Percentiles rank a stretch among this genome's conserved stretches.
phyloP scores from a whole-genome alignment of 2,797 vertebrate genomes.

The Enteromius radiatus region DNA sequence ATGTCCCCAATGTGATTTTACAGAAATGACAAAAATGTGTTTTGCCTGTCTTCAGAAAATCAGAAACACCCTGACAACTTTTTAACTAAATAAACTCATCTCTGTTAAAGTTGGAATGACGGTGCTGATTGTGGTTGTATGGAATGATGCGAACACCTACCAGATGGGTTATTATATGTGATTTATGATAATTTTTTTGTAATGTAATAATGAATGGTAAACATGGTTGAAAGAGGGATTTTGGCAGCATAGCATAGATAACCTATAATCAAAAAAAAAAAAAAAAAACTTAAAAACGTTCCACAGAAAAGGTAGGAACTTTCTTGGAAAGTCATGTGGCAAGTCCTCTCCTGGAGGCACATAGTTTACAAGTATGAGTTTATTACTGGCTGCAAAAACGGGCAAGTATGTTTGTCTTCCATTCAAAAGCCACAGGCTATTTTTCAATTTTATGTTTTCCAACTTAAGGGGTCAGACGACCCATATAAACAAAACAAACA shows the following conservation, averaged over 20 bases:
- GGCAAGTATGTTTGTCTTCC: neutral
- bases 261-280: neutral
- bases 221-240: neutral
- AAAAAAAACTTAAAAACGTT: neutral
- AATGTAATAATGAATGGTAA: neutral
- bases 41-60: slow-evolving; percentile 23
- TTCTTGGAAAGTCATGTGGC: neutral
- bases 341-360: neutral
- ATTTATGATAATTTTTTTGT: neutral
- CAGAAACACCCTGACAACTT: slow-evolving; percentile 13
- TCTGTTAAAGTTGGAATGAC: neutral
- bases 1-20: slow-evolving; percentile 19
- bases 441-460: neutral
- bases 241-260: neutral
- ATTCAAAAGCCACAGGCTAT: neutral
- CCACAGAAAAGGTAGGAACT: neutral
- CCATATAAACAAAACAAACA: too few species aligned
- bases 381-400: neutral
- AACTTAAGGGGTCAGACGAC: too few species aligned
- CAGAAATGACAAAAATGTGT: neutral
- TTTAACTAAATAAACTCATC: slow-evolving; percentile 20
- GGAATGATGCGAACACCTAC: neutral
- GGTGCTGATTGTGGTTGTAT: neutral
- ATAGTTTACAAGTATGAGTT: neutral
- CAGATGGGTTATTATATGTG: neutral